phyloP scores from a whole-genome alignment of 2,113 vertebrate genomes.

The Hoplias malabaricus region DNA sequence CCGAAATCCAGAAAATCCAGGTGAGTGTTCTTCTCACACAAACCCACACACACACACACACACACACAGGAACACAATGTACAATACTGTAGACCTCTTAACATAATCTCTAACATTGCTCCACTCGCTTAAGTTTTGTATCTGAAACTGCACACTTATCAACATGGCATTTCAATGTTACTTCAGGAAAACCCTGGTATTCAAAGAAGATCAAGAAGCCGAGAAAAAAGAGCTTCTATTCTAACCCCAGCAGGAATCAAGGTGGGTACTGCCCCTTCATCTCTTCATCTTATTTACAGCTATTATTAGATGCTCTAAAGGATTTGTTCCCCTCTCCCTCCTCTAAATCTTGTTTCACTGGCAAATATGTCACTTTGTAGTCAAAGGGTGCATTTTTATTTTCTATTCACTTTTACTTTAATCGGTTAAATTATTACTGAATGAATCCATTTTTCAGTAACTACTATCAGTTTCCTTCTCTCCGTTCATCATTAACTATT shows the following conservation, averaged over 20 bases:
- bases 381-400: no score
- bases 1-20: slow-evolving; percentile 88
- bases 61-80: background rate
- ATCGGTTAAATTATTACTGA: no score
- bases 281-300: no score
- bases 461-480: no score
- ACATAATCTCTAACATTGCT: background rate
- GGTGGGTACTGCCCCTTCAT: slow-evolving; percentile 68
- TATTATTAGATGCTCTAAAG: no score
- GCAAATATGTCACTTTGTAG: no score
- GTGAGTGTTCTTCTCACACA: slow-evolving; percentile 59
- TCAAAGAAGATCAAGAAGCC: slow-evolving; percentile 94
- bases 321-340: no score
- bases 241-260: slow-evolving; percentile 82
- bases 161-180: background rate
- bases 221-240: slow-evolving; percentile 84
- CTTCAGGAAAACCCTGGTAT: slow-evolving; percentile 88
- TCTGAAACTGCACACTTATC: background rate
- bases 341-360: no score
- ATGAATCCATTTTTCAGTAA: no score
- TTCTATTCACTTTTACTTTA: no score
- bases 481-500: no score
- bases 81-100: background rate
- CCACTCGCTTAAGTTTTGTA: background rate
- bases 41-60: background rate